Base-by-base conservation (phyloP, 2,797 vertebrate species). In the Caiman crocodilus region DNA sequence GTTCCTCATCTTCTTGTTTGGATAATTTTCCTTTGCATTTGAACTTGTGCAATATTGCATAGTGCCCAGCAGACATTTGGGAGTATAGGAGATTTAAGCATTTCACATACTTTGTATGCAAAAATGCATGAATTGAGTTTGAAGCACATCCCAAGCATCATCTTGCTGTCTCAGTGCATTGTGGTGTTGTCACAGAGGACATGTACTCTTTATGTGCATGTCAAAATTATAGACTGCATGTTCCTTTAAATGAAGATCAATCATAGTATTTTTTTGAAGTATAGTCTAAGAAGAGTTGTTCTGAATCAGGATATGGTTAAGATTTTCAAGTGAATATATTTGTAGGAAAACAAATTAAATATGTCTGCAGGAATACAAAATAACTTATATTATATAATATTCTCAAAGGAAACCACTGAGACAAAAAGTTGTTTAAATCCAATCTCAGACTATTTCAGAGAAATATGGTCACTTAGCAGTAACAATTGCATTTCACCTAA, bases 151-250 rank as follows among this genome's bases (percentile, higher is more conserved):
- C n/a, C 14, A 25, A 26, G 90, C 79, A 79, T 79, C 55, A 4
- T 18, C 61, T 79, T 79, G 15, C 4, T 77, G 14, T 59, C 12
- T 32, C 81, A 14, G 14, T 55, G 30, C 11, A 25, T 26, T 0
- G 1, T 2, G 2, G 3, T 16, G 1, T 14, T 78, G 42, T 11
- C 21, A 76, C 20, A 61, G 20, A 32, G 6, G 30, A 4, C 60
- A 88, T 89, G 28, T 6, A 60, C 13, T 15, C 55, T 3, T 17
- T 82, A 6, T 61, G 15, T 61, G 25, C 26, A 6, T 25, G 30
- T 69, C 42, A 50, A 50, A 21, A 11, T 69, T 35, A n/a, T 30
- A 7, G 0, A 1, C 14, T 26, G 23, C 2, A 30, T 4, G 1
- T 4, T 75, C 85, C 5, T 35, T 35, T 35, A 35, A 35, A 35